Evolutionary conservation across 2,797 vertebrate genomes (phyloP), one percentile per base, ranked within the genome.

Genomic region (Fringilla coelebs): DNA sequence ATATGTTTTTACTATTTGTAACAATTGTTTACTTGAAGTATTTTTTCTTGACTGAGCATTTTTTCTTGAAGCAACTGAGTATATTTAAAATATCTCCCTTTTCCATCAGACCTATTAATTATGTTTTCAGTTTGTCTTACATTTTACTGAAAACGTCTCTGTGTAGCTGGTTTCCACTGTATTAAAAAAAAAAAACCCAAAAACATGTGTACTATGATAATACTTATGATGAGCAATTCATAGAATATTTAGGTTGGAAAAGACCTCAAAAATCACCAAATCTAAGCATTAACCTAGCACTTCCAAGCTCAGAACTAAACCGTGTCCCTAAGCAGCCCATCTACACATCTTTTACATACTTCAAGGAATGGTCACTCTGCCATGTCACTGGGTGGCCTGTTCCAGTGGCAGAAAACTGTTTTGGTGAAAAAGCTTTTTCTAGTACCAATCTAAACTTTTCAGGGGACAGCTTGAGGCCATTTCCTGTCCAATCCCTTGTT

Each of bases 171-270:
- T 48, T 89, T 88, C 67, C 51, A 78, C 34, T 4, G 1, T 29
- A 40, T 55, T 24, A 3, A 20, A 25, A n/a, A 25, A n/a, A n/a
- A 58, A 22, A 40, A 13, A 0, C 2, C 6, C 9, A n/a, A 25
- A 73, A 46, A 19, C 5, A 6, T 8, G 10, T 25, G 3, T 21
- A 10, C 32, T 60, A 15, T 34, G 26, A 13, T 52, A 65, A 52
- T 10, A 38, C 7, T 75, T 21, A 20, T 5, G 13, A 20, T 26
- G 22, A 88, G 12, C 3, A 72, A 54, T 34, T 46, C 2, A 77
- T 20, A 58, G 38, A 65, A 40, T 40, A 34, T 89, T 77, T 46
- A 12, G 6, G 5, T 32, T 40, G 22, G 9, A 34, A 77, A 89
- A 84, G 11, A 51, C 18, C 21, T 66, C 15, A 32, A 32, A 65